Conservation (phyloP, 1,140 invertebrate genomes). For the Macrotrachela quadricornifera region DNA sequence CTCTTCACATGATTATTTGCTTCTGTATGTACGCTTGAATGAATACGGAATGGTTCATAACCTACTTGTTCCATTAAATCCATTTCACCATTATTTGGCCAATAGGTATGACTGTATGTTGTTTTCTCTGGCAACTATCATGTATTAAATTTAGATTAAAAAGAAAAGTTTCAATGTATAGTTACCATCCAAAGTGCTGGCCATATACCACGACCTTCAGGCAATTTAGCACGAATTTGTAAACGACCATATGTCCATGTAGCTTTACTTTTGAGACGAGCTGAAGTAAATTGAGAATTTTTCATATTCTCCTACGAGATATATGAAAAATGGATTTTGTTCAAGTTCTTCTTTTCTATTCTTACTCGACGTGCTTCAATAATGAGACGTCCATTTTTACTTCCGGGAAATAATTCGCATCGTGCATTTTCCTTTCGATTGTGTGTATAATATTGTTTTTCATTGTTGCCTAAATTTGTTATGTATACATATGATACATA, state of each 20-base stretch:
- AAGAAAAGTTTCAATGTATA: no score
- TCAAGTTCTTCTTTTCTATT: background rate
- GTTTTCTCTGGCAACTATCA: background rate
- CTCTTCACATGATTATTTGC: background rate
- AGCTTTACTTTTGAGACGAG: background rate
- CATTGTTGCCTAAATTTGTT: conserved; percentile 9
- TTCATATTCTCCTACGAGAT: background rate
- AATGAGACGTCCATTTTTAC: no score
- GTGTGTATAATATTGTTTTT: conserved; percentile 7
- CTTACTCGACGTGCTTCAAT: no score
- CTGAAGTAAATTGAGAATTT: background rate
- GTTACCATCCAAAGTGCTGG: conserved; percentile 10
- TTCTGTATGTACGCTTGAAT: background rate
- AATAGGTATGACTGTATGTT: background rate
- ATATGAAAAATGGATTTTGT: background rate
- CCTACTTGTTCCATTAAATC: conserved; percentile 10
- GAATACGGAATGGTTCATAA: background rate
- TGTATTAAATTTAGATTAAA: no score
- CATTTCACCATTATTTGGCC: conserved; percentile 11
- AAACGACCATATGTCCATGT: conserved; percentile 6
- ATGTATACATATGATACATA: no score
- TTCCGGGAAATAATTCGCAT: no score
- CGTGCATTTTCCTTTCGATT: background rate
- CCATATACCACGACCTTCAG: conserved; percentile 8
- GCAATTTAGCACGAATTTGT: conserved; percentile 5